A percentile compares a stretch with the other conserved stretches of the same genome.
Conservation (phyloP, 2,113 vertebrate species). For the Lagenorhynchus albirostris region DNA sequence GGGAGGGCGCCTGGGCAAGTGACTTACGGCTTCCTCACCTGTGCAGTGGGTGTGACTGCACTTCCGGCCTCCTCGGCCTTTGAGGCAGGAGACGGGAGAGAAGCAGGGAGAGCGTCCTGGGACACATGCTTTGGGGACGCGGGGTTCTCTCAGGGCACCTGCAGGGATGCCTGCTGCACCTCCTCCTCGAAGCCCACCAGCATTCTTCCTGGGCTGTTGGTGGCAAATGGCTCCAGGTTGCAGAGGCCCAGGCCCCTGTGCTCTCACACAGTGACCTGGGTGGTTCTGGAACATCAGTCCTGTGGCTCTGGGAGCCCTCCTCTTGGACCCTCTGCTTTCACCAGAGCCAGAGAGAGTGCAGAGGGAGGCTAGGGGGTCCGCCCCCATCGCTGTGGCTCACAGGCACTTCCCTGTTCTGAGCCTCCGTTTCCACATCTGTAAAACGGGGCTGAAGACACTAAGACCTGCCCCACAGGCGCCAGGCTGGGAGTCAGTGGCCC, state of each 20-base stretch:
- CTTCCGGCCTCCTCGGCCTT: background rate
- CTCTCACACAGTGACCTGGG: background rate
- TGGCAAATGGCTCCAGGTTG: background rate
- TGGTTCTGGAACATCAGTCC: background rate
- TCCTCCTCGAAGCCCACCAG: background rate
- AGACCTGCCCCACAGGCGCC: background rate
- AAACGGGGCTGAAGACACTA: background rate
- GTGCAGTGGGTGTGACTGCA: rapidly evolving
- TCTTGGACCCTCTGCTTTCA: background rate
- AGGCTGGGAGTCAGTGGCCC: background rate
- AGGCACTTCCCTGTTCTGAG: background rate
- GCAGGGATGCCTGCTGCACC: background rate
- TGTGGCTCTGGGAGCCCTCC: background rate
- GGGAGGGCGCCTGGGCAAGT: background rate
- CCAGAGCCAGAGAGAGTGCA: background rate
- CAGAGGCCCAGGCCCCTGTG: background rate
- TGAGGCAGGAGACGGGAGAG: background rate
- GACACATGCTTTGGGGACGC: rapidly evolving
- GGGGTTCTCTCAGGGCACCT: background rate
- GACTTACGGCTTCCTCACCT: background rate
- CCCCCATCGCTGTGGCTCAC: background rate
- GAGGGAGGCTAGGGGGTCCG: background rate
- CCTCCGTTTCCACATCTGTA: background rate
- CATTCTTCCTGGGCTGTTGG: background rate
- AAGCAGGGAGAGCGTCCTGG: background rate